Base-by-base conservation (phyloP, 2,888 invertebrate genomes). In the Nebria salina region DNA sequence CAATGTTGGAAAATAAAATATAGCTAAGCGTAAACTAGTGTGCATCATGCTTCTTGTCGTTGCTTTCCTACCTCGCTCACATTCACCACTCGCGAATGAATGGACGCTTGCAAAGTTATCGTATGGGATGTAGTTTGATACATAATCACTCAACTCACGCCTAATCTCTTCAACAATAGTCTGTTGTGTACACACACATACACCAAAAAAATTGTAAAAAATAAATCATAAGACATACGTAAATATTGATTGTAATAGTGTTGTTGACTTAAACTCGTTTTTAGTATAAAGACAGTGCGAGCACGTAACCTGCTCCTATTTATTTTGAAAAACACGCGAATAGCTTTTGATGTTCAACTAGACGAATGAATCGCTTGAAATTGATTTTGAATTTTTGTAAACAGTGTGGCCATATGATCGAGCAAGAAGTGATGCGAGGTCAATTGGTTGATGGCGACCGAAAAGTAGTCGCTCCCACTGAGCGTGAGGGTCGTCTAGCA, bases 351-450 rank as follows among this genome's bases (percentile, higher is more conserved):
- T 72, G 72, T 72, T 72, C 34, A 72, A 7, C 72, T 72, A 34
- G 20, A 5, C 26, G 11, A n/a, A 26, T 66, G 34, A 42, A 76
- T 34, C 65, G 34, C 5, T 68, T 9, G 20, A 76, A 76, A 66
- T 43, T 20, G 43, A 6, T 64, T 20, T n/a, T 54, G 1, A 15
- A 4, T 72, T 25, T 72, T 25, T 77, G 72, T 77, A 41, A 41
- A 41, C 83, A 86, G 86, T 86, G 86, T 85, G 84, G 86, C 84
- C 86, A 85, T 83, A 85, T 85, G 85, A 85, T 85, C 82, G 85
- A 86, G 82, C 85, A 85, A 84, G 86, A 86, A 84, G 85, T 85
- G 82, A 86, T 86, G 86, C 85, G 85, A 85, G 85, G 85, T 83
- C 85, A 85, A 82, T 83, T 74, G 9, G 81, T 83, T 77, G 84